phyloP scores from a whole-genome alignment of 1,140 invertebrate species.

The Globodera rostochiensis region DNA sequence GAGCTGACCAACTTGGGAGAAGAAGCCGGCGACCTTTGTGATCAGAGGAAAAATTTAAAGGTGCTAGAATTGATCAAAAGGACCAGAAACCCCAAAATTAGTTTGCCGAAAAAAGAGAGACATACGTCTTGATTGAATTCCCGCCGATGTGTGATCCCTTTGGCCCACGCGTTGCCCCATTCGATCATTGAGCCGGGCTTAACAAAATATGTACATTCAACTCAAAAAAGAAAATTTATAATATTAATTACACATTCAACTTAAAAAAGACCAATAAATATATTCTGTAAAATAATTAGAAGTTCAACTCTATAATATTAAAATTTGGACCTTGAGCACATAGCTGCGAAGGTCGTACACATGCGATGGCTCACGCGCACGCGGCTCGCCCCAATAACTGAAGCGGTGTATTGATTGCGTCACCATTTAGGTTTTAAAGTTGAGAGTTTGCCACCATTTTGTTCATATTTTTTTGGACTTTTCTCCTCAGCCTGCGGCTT shows the following conservation, averaged over 20 bases:
- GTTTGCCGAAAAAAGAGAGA: neutral
- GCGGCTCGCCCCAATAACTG: conserved; percentile 63
- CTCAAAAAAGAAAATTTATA: no score
- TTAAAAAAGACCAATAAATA: no score
- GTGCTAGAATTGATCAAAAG: no score
- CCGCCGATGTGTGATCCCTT: conserved; percentile 62
- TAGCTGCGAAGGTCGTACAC: conserved; percentile 63
- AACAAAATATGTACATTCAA: conserved; percentile 27
- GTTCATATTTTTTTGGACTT: no score
- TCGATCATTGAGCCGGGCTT: conserved; percentile 65
- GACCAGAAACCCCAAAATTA: neutral
- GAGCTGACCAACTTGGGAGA: conserved; percentile 61
- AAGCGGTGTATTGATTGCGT: neutral
- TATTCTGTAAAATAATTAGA: conserved; percentile 8
- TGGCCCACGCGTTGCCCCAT: conserved; percentile 65
- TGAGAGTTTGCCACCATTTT: no score
- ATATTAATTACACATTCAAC: no score
- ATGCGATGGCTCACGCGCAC: conserved; percentile 51
- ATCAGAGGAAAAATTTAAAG: conserved; percentile 2
- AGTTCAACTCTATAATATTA: no score
- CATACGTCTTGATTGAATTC: conserved; percentile 58
- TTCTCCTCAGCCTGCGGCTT: no score
- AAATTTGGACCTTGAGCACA: conserved; percentile 56
- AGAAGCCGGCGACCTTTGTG: conserved; percentile 60
- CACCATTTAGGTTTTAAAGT: no score